Conservation (phyloP, 2,113 vertebrate genomes). For the Pteropus alecto region DNA sequence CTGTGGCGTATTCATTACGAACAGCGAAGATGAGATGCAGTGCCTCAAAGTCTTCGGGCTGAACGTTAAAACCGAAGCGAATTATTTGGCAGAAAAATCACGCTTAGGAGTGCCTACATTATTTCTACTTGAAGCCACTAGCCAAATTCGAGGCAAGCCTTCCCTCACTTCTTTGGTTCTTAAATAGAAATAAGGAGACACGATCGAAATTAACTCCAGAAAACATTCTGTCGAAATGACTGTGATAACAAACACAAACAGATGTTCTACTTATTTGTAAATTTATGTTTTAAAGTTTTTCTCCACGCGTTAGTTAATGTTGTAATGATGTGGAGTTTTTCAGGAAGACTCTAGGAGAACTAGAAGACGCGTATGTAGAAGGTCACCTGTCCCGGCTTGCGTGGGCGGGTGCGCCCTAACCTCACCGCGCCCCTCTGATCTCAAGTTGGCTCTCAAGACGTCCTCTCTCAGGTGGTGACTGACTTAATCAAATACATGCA, state of each 20-base stretch:
- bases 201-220: not conserved
- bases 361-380: not conserved
- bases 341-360: not conserved
- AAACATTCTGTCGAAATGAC: not conserved
- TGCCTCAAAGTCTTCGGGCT: not conserved
- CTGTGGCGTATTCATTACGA: slow-evolving; percentile 62
- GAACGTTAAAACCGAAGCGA: slow-evolving; percentile 18
- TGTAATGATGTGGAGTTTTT: not conserved
- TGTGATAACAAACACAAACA: not conserved
- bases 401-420: fast-evolving
- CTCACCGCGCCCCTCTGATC: too few species aligned
- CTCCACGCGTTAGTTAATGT: not conserved
- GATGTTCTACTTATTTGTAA: not conserved
- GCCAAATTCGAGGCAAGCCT: not conserved
- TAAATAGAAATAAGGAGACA: not conserved
- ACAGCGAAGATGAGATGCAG: slow-evolving; percentile 13
- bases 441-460: not conserved
- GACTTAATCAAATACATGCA: not conserved
- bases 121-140: not conserved
- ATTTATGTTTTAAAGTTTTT: not conserved
- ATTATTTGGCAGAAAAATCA: slow-evolving; percentile 2
- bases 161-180: not conserved
- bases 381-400: not conserved
- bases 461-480: not conserved
- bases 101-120: not conserved